Evolutionary conservation across 37 sponge, comb jelly and placozoan species (phyloP), one percentile per base, ranked within the genome.

Genomic region (Petrosia ficiformis): DNA sequence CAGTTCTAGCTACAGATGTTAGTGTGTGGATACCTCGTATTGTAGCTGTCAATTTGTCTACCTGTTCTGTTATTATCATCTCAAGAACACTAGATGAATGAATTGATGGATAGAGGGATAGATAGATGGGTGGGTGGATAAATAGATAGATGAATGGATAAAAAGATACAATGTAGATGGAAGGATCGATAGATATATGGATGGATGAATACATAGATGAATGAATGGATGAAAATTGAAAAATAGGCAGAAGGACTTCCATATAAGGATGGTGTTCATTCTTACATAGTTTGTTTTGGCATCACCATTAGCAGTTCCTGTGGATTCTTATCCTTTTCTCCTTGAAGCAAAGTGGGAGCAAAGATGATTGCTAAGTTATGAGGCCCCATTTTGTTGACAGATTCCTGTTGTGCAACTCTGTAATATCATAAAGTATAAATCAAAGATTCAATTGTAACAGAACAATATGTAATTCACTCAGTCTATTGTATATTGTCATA

Each of bases 301-400:
- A 93, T 74, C 42, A 89, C 87, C 32, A 67, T 78, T 73, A 93
- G 77, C 5, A 88, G 25, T 19, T 89, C 83, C 28, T 87, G 81
- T 2, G 93, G 90, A 66, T 75, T 77, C 24, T 44, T 59, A 5
- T 24, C 57, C n/a, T 79, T 54, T 42, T 59, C 58, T 52, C 56
- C 56, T 68, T 69, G 82, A 28, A 95, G 54, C 37, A 95, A 76
- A 44, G 76, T 77, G 0, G 92, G 95, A 19, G 95, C 92, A 88
- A 95, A 95, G 36, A 95, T 74, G 68, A 95, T 84, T 59, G 93
- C 93, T 24, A 95, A 70, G 43, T 88, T 95, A 44, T 71, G 4
- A 16, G 92, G 76, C 30, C 40, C 42, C 95, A 95, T 95, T 69
- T 71, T 82, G 43, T 95, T 95, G 82, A 76, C 63, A 35, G 76